Base-by-base conservation (phyloP, 2,113 vertebrate species). In the rat (Rattus norvegicus) region DNA sequence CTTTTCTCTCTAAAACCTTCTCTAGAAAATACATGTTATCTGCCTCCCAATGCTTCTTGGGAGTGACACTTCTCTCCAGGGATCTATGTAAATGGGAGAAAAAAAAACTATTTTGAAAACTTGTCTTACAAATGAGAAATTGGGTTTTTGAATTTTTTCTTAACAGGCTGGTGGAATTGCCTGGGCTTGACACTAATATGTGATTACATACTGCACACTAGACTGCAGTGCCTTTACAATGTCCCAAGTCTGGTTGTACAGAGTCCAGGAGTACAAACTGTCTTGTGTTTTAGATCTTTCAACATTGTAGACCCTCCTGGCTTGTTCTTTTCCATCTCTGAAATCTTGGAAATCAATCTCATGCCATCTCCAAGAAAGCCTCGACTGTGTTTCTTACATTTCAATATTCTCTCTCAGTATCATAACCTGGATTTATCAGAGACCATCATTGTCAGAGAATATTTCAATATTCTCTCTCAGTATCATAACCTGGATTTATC, bases 31-130 rank as follows among this genome's bases (percentile, higher is more conserved):
- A n/a, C 7, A 22, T 69, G 77, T 43, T 5, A 11, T 93, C 33
- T 92, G 70, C 65, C 22, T 80, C 61, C 17, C 63, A 20, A 43
- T 73, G 2, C 17, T 4, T 81, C 54, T 88, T 8, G 0, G 39
- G 19, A 13, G 36, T 88, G 77, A 49, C 2, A 49, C 20, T 77
- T 90, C 75, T 90, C 59, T 94, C 59, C 2, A 87, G 3, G 22
- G 75, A 36, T 95, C n/a, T 79, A 52, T 0, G 9, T 16, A 92
- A 95, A 88, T 83, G 52, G 12, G 22, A 28, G 70, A 59, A 90
- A 59, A 65, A 13, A 73, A 17, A 75, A 90, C 22, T 90, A 59
- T 56, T 96, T 86, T 83, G 72, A 83, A 92, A 90, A 54, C 33
- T n/a, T 75, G 8, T 73, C 65, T 88, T 1, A 13, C 24, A 94